A percentile compares a stretch with the other conserved stretches of the same genome.
Evolutionary conservation across 2,797 vertebrate species (phyloP).

Genomic region (Lophius americanus): DNA sequence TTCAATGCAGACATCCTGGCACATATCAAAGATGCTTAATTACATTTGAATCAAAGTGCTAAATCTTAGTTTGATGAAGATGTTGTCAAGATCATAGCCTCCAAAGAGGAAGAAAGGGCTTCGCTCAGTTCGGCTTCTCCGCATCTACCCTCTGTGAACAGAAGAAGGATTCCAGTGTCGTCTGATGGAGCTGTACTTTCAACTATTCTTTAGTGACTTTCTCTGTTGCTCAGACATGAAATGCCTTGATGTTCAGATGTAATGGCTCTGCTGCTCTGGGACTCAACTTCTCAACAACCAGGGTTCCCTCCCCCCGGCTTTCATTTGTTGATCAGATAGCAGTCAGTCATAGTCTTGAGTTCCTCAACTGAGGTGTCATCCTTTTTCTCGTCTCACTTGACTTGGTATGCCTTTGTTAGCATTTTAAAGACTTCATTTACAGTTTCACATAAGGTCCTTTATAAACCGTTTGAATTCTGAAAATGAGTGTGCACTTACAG

Average conservation of each 20-base stretch:
- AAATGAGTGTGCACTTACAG: background rate
- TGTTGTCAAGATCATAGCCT: constrained; percentile 16
- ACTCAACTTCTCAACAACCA: constrained; percentile 16
- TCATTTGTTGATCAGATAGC: constrained; percentile 26
- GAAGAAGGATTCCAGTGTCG: background rate
- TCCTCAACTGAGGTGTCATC: background rate
- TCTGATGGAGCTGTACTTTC: constrained; percentile 18
- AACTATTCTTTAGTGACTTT: constrained; percentile 8
- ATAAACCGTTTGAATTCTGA: background rate
- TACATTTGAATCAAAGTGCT: background rate
- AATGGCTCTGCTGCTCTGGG: constrained; percentile 22
- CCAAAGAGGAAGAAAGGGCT: constrained; percentile 11
- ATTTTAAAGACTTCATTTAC: background rate
- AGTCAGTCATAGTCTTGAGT: constrained; percentile 23
- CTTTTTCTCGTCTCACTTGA: background rate
- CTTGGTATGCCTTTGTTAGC: background rate
- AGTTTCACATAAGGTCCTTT: constrained; percentile 8
- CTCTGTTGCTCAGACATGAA: constrained; percentile 14
- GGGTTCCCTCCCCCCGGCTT: constrained; percentile 13
- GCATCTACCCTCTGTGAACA: background rate
- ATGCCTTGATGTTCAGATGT: constrained; percentile 33
- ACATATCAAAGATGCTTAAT: background rate
- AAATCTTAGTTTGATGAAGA: constrained; percentile 18
- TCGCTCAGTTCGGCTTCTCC: constrained; percentile 9
- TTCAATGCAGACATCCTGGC: background rate